These are phyloP conservation scores for Chaetogeoica ovagalla DNA, from an alignment of 2,888 invertebrate genomes.

Conservation along the genomic window DNA sequence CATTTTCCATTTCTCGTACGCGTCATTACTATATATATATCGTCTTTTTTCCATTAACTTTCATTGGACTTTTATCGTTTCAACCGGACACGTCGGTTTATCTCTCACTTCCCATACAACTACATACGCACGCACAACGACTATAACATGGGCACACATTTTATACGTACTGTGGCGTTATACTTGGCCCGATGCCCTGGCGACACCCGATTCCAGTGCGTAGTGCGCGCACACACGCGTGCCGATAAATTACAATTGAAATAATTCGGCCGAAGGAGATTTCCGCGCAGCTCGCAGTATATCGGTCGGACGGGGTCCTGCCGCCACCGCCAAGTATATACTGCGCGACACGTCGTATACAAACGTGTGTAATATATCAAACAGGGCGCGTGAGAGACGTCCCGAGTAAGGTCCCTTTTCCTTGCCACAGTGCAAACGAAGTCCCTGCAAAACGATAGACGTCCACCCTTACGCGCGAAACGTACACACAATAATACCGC, in stretches of 20 bases:
- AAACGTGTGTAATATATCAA: no score
- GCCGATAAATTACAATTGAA: slow-evolving; percentile 30
- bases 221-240: not conserved
- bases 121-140: not conserved
- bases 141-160: no score
- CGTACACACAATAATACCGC: no score
- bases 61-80: slow-evolving; percentile 8
- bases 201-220: not conserved
- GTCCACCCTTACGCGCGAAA: no score
- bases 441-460: no score
- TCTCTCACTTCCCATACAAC: slow-evolving; percentile 1
- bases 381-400: no score
- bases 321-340: no score
- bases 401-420: no score
- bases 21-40: not conserved
- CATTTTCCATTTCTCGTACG: no score
- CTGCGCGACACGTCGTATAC: no score
- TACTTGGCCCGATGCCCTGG: slow-evolving; percentile 2
- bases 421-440: no score
- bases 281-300: not conserved
- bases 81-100: slow-evolving; percentile 5
- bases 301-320: no score
- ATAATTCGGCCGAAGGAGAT: slow-evolving; percentile 5
- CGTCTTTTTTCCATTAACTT: slow-evolving; percentile 23
- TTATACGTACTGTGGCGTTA: not conserved